Percentiles rank a stretch among this genome's conserved stretches.
Evolutionary conservation across 2,113 vertebrate species (phyloP).

Genomic region (Perccottus glenii): DNA sequence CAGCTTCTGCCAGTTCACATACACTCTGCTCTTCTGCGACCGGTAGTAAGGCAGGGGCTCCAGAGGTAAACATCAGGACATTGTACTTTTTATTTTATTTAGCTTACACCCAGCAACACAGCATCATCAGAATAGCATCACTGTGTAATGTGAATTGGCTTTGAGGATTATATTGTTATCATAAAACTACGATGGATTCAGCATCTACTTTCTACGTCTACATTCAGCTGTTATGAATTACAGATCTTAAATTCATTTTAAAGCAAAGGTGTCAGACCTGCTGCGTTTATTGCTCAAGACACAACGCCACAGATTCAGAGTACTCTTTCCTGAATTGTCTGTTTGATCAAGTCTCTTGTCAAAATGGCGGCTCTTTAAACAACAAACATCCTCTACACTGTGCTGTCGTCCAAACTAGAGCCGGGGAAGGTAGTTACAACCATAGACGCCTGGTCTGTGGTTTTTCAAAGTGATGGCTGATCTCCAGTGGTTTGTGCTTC

Average conservation of each 20-base stretch:
- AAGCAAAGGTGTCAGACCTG: conserved; percentile 39
- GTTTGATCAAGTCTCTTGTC: conserved; percentile 38
- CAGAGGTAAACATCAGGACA: conserved; percentile 40
- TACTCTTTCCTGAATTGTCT: conserved; percentile 49
- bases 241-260: conserved; percentile 18
- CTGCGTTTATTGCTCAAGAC: conserved; percentile 68
- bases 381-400: too few relatives aligned
- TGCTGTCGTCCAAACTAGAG: conserved; percentile 34
- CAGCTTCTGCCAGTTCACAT: conserved; percentile 59
- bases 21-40: conserved; percentile 61
- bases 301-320: conserved; percentile 36
- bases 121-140: conserved; percentile 61
- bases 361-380: conserved; percentile 23
- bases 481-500: conserved; percentile 75
- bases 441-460: conserved; percentile 58
- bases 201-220: conserved; percentile 31
- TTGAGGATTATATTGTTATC: conserved; percentile 27
- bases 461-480: conserved; percentile 71
- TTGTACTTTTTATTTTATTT: conserved; percentile 3
- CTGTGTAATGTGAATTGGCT: conserved; percentile 50
- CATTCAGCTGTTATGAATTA: conserved; percentile 34
- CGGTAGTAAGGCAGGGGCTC: conserved; percentile 60
- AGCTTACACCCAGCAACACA: conserved; percentile 35
- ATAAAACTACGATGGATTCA: conserved; percentile 29
- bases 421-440: conserved; percentile 58